Evolutionary conservation across 2,113 vertebrate genomes (phyloP).

Genomic region (rat (Rattus norvegicus)): GRCr8 NC_086026.1:41107001-41107500

Average conservation of each 20-base stretch:
- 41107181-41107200: not conserved
- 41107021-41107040: not conserved
- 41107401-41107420: not conserved
- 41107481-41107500: not conserved
- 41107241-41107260: slow-evolving; percentile 65
- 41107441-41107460: not conserved
- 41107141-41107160: not conserved
- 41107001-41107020: not conserved
- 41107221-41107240: slow-evolving; percentile 41
- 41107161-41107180: not conserved
- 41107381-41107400: not conserved
- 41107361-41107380: not conserved
- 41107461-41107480: not conserved
- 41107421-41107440: not conserved
- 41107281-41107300: slow-evolving; percentile 46
- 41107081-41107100: not conserved
- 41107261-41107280: slow-evolving; percentile 29
- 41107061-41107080: not conserved
- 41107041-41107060: not conserved
- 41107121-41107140: not conserved
- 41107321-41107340: slow-evolving; percentile 24
- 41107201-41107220: slow-evolving; percentile 3
- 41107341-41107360: slow-evolving; percentile 34
- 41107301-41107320: not conserved
- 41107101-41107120: not conserved